A percentile compares a stretch with the other conserved stretches of the same genome.
phyloP scores from a whole-genome alignment of 64 coral and sea anemone species.

The Actinia equina region DNA sequence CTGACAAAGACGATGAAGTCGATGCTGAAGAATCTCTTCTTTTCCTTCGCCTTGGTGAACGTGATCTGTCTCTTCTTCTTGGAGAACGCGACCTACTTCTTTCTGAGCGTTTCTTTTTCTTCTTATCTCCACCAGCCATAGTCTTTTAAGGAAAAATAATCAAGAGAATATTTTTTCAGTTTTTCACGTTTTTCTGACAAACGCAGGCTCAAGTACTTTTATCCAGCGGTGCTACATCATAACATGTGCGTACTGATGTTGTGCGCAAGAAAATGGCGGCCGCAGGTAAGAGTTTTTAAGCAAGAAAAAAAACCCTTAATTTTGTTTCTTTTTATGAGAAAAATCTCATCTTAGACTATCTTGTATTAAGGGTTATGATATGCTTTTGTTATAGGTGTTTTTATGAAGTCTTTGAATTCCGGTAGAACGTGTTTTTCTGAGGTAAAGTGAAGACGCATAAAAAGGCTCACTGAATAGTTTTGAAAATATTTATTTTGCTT shows the following conservation, averaged over 20 bases:
- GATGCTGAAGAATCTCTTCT: constrained; percentile 14
- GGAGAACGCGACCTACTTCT: constrained; percentile 67
- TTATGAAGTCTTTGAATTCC: not conserved
- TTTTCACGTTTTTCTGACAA: not conserved
- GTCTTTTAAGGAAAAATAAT: not conserved
- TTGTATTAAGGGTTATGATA: not conserved
- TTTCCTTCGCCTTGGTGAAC: constrained; percentile 21
- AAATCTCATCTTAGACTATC: not conserved
- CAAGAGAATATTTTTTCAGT: not conserved
- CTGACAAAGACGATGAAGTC: not conserved
- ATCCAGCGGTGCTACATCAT: not conserved
- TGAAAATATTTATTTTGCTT: not conserved
- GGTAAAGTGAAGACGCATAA: not conserved
- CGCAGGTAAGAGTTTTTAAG: not conserved
- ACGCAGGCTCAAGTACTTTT: not conserved
- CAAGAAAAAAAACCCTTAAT: not conserved
- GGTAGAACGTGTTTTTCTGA: not conserved
- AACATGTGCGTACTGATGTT: not conserved
- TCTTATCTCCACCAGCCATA: constrained; percentile 54
- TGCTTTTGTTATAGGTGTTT: not conserved
- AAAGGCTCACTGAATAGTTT: not conserved
- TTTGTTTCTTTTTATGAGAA: not conserved
- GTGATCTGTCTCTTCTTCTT: constrained; percentile 15
- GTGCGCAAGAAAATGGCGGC: constrained; percentile 50
- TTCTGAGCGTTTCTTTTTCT: constrained; percentile 35